Evolutionary conservation across 1,140 invertebrate species (phyloP).

Genomic region (Meloidogyne chitwoodi): DNA sequence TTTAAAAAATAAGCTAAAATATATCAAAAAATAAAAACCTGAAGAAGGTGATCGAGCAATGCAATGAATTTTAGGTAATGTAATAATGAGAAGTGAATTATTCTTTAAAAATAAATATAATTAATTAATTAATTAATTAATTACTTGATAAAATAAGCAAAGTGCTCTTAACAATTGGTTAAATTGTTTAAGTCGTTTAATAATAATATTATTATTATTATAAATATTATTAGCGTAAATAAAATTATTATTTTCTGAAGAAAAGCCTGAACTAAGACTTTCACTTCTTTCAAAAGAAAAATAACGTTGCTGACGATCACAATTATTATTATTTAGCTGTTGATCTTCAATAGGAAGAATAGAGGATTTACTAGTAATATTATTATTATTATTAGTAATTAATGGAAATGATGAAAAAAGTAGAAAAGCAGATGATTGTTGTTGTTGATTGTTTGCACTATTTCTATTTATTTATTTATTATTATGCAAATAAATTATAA

Average conservation of each 20-base stretch:
- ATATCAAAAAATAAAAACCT: not conserved
- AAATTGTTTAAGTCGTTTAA: slow-evolving; percentile 14
- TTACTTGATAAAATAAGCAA: slow-evolving; percentile 13
- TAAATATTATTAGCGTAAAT: not conserved
- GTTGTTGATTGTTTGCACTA: not conserved
- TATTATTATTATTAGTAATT: not conserved
- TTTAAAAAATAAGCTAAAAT: no score
- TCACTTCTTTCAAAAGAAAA: slow-evolving; percentile 12
- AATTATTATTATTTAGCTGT: not conserved
- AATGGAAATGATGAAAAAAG: not conserved
- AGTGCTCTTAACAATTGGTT: slow-evolving; percentile 15
- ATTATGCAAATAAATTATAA: not conserved
- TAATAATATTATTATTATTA: not conserved
- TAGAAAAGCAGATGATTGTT: not conserved
- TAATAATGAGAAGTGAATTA: slow-evolving; percentile 19
- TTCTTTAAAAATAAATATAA: slow-evolving; percentile 11
- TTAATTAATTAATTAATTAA: slow-evolving; percentile 3
- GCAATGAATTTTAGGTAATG: slow-evolving; percentile 16
- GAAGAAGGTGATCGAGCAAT: slow-evolving; percentile 19
- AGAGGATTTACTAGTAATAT: not conserved
- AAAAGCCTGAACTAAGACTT: slow-evolving; percentile 10
- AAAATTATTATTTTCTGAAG: not conserved
- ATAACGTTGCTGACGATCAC: slow-evolving; percentile 6
- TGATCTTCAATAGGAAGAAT: not conserved
- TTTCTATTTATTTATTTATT: not conserved